Conservation (phyloP, 2,888 invertebrate genomes). For the Sceliomorpha sp. region DNA sequence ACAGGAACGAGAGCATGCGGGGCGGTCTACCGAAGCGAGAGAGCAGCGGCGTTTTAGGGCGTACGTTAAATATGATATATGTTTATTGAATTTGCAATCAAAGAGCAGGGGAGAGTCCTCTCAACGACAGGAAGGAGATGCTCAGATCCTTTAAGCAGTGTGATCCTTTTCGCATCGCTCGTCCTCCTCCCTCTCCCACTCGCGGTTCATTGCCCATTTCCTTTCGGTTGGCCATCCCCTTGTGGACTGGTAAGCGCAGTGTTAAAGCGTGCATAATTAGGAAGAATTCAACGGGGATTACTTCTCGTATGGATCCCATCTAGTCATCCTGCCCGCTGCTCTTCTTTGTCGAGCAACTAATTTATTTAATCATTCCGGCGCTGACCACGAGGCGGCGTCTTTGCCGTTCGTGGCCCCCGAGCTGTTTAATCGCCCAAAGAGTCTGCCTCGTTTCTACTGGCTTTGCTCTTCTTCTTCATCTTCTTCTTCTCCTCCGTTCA, state of each 20-base stretch:
- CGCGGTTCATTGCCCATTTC: conserved; percentile 28
- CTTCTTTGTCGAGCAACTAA: conserved; percentile 77
- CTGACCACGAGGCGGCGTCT: conserved; percentile 65
- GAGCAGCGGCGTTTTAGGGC: conserved; percentile 68
- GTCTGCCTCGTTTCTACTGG: conserved; percentile 18
- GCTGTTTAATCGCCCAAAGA: conserved; percentile 40
- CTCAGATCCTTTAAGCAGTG: conserved; percentile 4
- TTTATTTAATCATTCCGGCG: conserved; percentile 77
- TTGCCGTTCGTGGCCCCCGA: conserved; percentile 34
- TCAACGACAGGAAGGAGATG: conserved; percentile 11
- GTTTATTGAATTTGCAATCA: conserved; percentile 78
- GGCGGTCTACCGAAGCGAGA: conserved; percentile 55
- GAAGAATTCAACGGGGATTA: conserved; percentile 79
- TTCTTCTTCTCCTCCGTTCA: conserved; percentile 8
- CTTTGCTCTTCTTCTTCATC: conserved; percentile 16
- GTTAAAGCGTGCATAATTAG: conserved; percentile 79
- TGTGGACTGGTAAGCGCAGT: conserved; percentile 67
- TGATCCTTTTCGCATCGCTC: conserved; percentile 18
- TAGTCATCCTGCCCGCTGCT: conserved; percentile 72
- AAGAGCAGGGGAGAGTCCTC: conserved; percentile 54
- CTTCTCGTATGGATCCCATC: conserved; percentile 74
- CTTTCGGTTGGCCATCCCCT: conserved; percentile 32
- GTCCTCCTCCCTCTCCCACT: conserved; percentile 22
- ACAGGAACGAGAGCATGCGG: conserved; percentile 58
- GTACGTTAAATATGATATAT: conserved; percentile 78